A percentile compares a stretch with the other conserved stretches of the same genome.
Evolutionary conservation across 1,140 invertebrate species (phyloP).

Genomic region (Brachionus koreanus): DNA sequence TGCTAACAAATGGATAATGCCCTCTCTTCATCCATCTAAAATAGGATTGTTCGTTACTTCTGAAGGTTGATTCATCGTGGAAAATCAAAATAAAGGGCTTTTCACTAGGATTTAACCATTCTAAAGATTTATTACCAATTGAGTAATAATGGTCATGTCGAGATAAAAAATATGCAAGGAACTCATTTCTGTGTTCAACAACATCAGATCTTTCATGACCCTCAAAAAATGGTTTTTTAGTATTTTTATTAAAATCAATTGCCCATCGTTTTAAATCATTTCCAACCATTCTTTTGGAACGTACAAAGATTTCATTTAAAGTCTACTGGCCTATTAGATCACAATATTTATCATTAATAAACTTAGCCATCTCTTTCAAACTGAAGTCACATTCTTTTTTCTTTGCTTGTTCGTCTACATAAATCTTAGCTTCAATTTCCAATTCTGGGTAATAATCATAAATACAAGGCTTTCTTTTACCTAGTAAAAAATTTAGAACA

Average conservation of each 20-base stretch:
- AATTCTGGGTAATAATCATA: conserved; percentile 17
- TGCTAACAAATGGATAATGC: conserved; percentile 11
- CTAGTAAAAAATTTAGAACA: background rate
- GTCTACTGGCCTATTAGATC: background rate
- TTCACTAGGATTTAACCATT: background rate
- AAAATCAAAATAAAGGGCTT: background rate
- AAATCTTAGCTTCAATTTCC: conserved; percentile 8
- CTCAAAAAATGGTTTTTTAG: conserved; percentile 1
- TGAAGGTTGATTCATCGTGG: conserved; percentile 9
- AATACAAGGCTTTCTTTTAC: background rate
- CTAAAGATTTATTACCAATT: background rate
- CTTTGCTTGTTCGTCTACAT: background rate
- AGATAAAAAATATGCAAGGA: background rate
- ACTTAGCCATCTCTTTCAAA: background rate
- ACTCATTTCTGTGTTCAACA: background rate
- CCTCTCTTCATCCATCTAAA: background rate
- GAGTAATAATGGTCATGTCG: background rate
- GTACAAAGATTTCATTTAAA: too few species aligned
- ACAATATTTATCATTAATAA: background rate
- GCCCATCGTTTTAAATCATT: background rate
- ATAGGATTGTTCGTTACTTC: background rate
- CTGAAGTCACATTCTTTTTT: conserved; percentile 4
- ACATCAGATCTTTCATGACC: background rate
- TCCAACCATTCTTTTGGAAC: background rate
- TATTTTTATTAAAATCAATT: background rate